phyloP scores from a whole-genome alignment of 1,140 invertebrate species.

The Hirudo medicinalis region DNA sequence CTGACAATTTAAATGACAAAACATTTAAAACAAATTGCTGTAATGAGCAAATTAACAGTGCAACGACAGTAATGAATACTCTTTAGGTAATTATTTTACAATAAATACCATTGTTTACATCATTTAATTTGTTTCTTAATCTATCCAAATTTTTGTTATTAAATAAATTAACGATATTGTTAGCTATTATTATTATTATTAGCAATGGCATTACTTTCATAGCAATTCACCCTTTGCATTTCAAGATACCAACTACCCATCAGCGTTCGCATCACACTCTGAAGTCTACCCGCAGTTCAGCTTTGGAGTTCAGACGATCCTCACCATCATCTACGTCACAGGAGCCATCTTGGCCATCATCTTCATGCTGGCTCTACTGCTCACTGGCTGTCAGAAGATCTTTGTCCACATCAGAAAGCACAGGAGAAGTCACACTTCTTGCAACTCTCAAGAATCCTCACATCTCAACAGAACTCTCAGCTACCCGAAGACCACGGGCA shows the following conservation, averaged over 20 bases:
- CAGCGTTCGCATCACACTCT: too few relatives aligned
- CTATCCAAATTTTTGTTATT: neutral
- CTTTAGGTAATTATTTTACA: too few relatives aligned
- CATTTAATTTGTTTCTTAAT: neutral
- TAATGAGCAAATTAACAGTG: too few relatives aligned
- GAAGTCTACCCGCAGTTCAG: neutral
- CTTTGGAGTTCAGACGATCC: neutral
- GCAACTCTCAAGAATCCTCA: too few relatives aligned
- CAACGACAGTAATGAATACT: too few relatives aligned
- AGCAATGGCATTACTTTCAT: neutral
- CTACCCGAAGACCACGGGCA: neutral
- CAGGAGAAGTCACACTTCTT: neutral
- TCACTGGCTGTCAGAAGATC: neutral
- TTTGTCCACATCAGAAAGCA: neutral
- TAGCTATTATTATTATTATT: neutral
- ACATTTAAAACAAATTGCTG: too few relatives aligned
- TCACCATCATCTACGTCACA: neutral
- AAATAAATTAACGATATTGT: neutral
- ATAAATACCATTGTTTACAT: neutral
- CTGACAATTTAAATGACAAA: too few relatives aligned
- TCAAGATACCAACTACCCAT: neutral
- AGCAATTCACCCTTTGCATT: neutral
- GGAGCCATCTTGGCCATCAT: neutral
- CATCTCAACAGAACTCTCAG: neutral
- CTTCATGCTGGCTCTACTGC: slow-evolving; percentile 3